Evolutionary conservation across 2,797 vertebrate species (phyloP).

Genomic region (Decapterus maruadsi): DNA sequence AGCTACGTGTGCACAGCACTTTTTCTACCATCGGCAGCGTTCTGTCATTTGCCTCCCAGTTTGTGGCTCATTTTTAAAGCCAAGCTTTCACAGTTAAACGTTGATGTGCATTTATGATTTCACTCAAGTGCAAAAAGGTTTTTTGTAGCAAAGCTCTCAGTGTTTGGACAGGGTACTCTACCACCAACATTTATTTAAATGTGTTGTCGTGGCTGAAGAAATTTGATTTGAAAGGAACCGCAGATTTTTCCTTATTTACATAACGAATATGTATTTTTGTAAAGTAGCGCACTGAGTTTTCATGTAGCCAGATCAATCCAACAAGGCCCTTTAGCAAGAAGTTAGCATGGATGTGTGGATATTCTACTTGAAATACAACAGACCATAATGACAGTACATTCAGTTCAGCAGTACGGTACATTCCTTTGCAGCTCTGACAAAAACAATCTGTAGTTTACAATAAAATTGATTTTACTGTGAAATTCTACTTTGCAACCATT

Average conservation of each 20-base stretch:
- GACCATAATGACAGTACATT: not conserved
- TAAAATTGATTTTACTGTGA: not conserved
- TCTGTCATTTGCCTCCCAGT: not conserved
- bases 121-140: not conserved
- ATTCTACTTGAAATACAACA: not conserved
- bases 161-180: not conserved
- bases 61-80: not conserved
- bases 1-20: not conserved
- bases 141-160: not conserved
- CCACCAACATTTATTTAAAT: not conserved
- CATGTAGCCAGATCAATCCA: not conserved
- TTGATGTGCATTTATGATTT: constrained; percentile 1
- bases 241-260: not conserved
- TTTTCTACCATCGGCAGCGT: constrained; percentile 1
- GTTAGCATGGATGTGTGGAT: not conserved
- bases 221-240: not conserved
- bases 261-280: not conserved
- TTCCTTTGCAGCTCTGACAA: not conserved
- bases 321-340: not conserved
- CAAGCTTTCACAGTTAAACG: not conserved
- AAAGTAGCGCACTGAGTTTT: not conserved
- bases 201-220: not conserved
- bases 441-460: not conserved
- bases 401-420: not conserved
- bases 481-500: not conserved